Conservation (phyloP, 2,113 vertebrate species). For the Seriola quinqueradiata region DNA sequence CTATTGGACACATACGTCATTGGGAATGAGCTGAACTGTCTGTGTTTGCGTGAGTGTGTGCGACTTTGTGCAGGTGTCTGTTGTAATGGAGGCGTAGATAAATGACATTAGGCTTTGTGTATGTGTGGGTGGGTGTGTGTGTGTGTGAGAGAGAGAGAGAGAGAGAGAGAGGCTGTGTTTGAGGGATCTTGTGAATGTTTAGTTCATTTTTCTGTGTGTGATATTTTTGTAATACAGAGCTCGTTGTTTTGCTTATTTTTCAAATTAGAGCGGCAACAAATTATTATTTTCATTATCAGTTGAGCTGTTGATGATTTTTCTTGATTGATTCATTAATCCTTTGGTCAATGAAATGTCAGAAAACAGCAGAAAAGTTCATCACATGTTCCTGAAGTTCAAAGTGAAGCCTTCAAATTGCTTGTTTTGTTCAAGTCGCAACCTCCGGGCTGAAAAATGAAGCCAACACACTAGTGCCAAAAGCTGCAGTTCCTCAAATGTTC, state of each 20-base stretch:
- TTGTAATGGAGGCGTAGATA: constrained; percentile 39
- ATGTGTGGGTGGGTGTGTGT: background rate
- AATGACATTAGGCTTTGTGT: constrained; percentile 34
- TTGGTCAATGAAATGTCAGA: background rate
- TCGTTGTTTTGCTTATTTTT: background rate
- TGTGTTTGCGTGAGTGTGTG: constrained; percentile 30
- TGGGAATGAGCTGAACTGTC: constrained; percentile 61
- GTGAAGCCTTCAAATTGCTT: background rate
- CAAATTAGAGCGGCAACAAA: background rate
- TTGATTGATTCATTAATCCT: background rate
- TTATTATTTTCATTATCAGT: background rate
- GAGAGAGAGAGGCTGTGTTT: background rate
- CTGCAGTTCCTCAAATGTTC: no score
- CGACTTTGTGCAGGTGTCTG: constrained; percentile 28
- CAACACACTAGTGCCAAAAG: no score
- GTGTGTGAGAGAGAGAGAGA: background rate
- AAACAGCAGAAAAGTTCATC: no score
- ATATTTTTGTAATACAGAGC: background rate
- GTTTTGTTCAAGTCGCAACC: no score
- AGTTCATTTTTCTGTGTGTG: background rate
- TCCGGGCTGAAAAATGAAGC: no score
- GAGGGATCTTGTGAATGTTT: background rate
- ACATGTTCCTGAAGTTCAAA: background rate
- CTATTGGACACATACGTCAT: constrained; percentile 72
- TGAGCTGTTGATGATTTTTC: background rate